Evolutionary conservation across 2,797 vertebrate species (phyloP).

Genomic region (Myotis vivesi): DNA sequence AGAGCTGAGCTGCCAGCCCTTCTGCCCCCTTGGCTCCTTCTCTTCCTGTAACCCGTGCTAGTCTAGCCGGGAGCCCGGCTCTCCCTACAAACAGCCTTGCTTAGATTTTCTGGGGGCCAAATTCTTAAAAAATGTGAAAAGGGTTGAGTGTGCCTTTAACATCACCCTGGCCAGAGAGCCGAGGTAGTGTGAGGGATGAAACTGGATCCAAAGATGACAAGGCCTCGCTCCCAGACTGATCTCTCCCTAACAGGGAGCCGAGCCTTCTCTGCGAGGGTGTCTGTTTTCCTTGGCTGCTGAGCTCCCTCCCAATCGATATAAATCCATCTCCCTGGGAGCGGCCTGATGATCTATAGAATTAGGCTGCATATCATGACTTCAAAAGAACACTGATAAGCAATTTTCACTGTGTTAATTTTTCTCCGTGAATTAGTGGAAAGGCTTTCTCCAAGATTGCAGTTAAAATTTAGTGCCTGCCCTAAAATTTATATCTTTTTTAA

Average conservation of each 20-base stretch:
- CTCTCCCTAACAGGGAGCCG: constrained; percentile 72
- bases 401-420: constrained; percentile 85
- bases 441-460: constrained; percentile 85
- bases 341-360: constrained; percentile 81
- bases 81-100: background rate
- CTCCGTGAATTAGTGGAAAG: constrained; percentile 83
- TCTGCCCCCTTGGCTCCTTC: background rate
- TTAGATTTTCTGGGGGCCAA: background rate
- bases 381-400: constrained; percentile 84
- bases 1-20: background rate
- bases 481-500: constrained; percentile 86
- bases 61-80: background rate
- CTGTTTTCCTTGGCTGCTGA: constrained; percentile 73
- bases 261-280: constrained; percentile 67
- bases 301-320: constrained; percentile 79
- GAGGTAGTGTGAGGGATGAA: constrained; percentile 56
- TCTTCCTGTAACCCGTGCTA: background rate
- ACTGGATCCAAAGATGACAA: constrained; percentile 63
- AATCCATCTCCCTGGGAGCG: constrained; percentile 81
- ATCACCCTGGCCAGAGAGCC: constrained; percentile 64
- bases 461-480: constrained; percentile 86
- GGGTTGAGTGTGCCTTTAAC: background rate
- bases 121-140: background rate
- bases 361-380: constrained; percentile 77
- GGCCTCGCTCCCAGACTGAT: constrained; percentile 31